These are phyloP conservation scores for Ornithoptera alexandrae DNA, from an alignment of 2,888 invertebrate species.

Conservation along the genomic window DNA sequence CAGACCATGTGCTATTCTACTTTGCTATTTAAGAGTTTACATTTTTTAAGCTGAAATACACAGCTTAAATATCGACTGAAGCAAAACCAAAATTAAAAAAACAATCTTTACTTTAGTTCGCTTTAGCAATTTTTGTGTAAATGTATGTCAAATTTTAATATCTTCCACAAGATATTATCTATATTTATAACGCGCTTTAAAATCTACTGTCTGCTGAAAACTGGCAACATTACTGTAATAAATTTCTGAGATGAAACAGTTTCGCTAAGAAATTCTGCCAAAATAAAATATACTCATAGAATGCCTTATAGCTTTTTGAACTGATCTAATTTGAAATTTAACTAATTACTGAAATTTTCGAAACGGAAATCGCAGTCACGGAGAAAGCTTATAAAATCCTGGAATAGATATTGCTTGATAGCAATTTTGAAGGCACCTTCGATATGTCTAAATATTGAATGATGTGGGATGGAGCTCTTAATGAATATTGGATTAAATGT, in stretches of 20 bases:
- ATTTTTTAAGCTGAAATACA: no score
- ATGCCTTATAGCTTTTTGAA: not conserved
- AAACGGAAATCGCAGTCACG: no score
- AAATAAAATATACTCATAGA: not conserved
- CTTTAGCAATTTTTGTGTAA: not conserved
- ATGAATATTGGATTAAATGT: not conserved
- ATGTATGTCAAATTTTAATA: not conserved
- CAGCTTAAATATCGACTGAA: no score
- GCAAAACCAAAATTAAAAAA: not conserved
- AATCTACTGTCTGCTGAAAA: not conserved
- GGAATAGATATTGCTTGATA: no score
- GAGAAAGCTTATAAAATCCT: no score
- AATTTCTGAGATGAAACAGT: slow-evolving; percentile 2
- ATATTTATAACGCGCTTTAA: not conserved
- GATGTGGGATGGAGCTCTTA: no score
- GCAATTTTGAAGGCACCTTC: no score
- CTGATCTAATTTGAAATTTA: not conserved
- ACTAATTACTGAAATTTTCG: no score
- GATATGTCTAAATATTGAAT: no score
- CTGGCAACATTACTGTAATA: slow-evolving; percentile 8
- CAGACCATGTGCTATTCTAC: not conserved
- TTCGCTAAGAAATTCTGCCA: not conserved
- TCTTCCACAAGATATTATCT: not conserved
- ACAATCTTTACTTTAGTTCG: not conserved
- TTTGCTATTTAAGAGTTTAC: not conserved